phyloP scores from a whole-genome alignment of 2,888 invertebrate genomes.

The Strigamia crassipes region DNA sequence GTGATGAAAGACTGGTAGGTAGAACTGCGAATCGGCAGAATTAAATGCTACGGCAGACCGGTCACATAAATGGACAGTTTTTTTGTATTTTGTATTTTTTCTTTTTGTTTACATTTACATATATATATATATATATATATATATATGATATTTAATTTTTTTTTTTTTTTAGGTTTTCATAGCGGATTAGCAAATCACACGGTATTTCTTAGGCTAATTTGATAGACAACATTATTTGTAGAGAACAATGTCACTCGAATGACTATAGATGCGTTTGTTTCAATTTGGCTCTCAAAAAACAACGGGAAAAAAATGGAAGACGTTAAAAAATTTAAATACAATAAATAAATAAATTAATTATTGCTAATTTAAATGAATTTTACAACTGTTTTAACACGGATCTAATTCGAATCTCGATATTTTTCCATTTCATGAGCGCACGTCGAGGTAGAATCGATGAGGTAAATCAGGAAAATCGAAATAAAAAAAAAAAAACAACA shows the following conservation, averaged over 20 bases:
- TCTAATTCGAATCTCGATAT: not conserved
- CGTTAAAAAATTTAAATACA: no score
- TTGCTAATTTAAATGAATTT: not conserved
- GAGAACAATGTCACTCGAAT: no score
- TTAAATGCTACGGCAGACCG: slow-evolving; percentile 36
- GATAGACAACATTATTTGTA: no score
- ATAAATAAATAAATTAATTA: no score
- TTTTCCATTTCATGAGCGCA: not conserved
- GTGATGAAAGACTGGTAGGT: no score
- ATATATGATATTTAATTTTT: no score
- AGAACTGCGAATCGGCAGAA: slow-evolving; percentile 2
- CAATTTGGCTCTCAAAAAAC: no score
- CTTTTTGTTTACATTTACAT: not conserved
- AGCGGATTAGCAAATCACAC: no score
- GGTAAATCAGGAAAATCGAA: not conserved
- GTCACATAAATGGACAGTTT: slow-evolving; percentile 15
- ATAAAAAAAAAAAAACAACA: not conserved
- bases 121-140: not conserved
- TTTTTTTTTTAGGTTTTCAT: not conserved
- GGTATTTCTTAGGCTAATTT: no score
- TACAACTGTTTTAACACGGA: not conserved
- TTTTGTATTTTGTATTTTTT: not conserved
- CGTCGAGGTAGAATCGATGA: not conserved
- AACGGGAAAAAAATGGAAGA: no score
- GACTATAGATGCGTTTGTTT: no score